A percentile compares a stretch with the other conserved stretches of the same genome.
These are phyloP conservation scores for Hipposideros larvatus DNA, from an alignment of 2,797 vertebrate species.

Conservation along the genomic window DNA sequence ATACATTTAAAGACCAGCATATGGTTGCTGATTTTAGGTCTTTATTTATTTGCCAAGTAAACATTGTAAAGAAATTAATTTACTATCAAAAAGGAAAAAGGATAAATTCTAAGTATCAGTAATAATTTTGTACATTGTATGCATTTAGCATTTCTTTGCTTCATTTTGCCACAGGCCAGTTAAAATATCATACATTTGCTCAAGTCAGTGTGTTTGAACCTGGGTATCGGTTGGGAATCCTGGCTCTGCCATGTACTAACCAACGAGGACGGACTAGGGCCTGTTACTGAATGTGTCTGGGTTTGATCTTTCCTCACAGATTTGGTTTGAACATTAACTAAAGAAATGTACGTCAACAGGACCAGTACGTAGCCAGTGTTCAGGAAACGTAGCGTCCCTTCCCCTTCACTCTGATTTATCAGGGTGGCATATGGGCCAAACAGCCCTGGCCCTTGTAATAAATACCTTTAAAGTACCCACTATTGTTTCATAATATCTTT, in stretches of 20 bases:
- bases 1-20: neutral
- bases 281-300: neutral
- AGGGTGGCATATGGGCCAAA: fast-evolving
- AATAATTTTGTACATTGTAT: fast-evolving
- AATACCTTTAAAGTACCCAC: no score
- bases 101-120: neutral
- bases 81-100: neutral
- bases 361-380: no score
- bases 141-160: neutral
- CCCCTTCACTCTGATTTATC: neutral
- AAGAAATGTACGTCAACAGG: fast-evolving
- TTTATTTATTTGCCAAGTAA: neutral
- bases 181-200: fast-evolving
- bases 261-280: fast-evolving
- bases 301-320: slow-evolving; percentile 38
- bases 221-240: fast-evolving
- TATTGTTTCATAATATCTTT: neutral
- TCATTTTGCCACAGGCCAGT: neutral
- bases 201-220: neutral
- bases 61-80: neutral
- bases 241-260: neutral
- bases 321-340: neutral
- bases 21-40: fast-evolving
- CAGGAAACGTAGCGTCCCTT: neutral
- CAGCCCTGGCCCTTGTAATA: fast-evolving